Base-by-base conservation (phyloP, 2,888 invertebrate species). In the Drosophila setosimentum region DNA sequence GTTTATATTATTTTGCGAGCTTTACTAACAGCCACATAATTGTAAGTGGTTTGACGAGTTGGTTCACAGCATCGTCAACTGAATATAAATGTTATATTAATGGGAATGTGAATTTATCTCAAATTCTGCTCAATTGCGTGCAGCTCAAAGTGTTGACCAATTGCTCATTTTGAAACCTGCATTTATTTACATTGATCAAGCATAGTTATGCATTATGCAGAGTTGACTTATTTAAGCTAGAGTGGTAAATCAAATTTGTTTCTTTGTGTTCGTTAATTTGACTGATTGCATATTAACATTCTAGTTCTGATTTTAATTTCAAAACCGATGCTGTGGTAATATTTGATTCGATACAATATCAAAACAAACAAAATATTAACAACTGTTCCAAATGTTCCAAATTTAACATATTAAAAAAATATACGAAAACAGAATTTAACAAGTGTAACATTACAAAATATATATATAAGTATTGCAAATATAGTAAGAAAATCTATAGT, bases 51-150 rank as follows among this genome's bases (percentile, higher is more conserved):
- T 57, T 61, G 59, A 63, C 70, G 69, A 70, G 70, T 70, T 73
- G 72, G 75, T 72, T 78, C 71, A 53, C 72, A 83, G 83, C 83
- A 65, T 80, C 77, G 60, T 68, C 78, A 61, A 30, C 32, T 66
- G 53, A 33, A 49, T 59, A 40, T 62, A 53, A 76, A 72, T 76
- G 69, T 68, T 68, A 61, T 63, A 81, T 64, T 72, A 81, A 77
- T 70, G 54, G 67, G 37, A 51, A 40, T 58, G 59, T 40, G 65
- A 33, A 63, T 61, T 66, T 35, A 60, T 42, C 42, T 50, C 48
- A 53, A 78, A 60, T 45, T 49, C 63, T 53, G 45, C 51, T 27
- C 27, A 61, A 53, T 66, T 51, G 21, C 30, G 18, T 55, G 66
- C 50, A 40, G n/a, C 49, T 45, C 27, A 30, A 48, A 30, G 42